A percentile compares a stretch with the other conserved stretches of the same genome.
Conservation (phyloP, 2,797 vertebrate species). For the Sebastes jordani region DNA sequence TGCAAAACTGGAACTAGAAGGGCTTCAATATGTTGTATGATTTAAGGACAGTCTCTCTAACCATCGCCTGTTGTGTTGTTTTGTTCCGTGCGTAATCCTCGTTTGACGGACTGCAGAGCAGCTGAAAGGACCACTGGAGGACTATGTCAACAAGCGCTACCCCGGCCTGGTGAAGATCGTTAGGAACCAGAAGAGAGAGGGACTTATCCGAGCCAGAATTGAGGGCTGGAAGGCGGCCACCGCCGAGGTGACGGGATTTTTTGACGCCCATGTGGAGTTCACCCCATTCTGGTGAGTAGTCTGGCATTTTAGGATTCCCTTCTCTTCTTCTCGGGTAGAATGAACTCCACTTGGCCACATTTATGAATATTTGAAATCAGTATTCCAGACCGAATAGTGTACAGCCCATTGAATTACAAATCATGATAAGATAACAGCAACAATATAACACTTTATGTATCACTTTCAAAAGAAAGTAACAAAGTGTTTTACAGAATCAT, state of each 20-base stretch:
- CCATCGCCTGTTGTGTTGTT: not conserved
- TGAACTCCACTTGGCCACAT: not conserved
- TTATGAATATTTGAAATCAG: not conserved
- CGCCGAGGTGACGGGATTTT: constrained; percentile 93
- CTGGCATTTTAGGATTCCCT: not conserved
- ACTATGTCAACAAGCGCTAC: constrained; percentile 95
- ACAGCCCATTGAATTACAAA: not conserved
- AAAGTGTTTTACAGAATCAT: constrained; percentile 2
- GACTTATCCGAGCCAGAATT: constrained; percentile 93
- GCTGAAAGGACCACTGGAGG: constrained; percentile 93
- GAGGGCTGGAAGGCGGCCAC: constrained; percentile 97
- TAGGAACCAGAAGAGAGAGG: constrained; percentile 94
- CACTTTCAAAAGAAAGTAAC: not conserved
- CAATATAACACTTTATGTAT: not conserved
- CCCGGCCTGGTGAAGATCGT: constrained; percentile 96
- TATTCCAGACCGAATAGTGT: not conserved
- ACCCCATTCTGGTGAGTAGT: constrained; percentile 91
- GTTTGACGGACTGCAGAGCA: constrained; percentile 83
- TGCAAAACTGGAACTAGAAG: not conserved
- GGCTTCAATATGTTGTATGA: not conserved
- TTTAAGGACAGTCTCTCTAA: not conserved
- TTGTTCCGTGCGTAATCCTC: not conserved
- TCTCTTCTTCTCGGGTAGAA: not conserved
- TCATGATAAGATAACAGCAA: not conserved
- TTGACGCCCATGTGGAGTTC: constrained; percentile 97